Evolutionary conservation across 2,797 vertebrate species (phyloP), one percentile per base, ranked within the genome.

Genomic region (Poecile montanus): DNA sequence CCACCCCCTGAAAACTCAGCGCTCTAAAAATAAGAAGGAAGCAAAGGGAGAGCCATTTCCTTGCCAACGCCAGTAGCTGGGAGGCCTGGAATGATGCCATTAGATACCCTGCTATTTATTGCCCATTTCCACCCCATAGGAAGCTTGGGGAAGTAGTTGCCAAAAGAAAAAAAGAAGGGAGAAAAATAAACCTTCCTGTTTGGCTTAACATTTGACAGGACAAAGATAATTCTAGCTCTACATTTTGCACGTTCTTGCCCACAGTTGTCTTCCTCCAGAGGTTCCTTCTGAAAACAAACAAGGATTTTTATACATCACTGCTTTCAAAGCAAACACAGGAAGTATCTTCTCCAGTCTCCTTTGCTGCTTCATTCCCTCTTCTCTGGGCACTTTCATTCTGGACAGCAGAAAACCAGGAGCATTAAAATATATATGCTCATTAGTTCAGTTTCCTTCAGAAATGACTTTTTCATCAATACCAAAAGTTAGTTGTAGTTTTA

Each of bases 31-130:
- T 96, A 97, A 97, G 86, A 89, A 88, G 81, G 91, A 96, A 97
- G 94, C 88, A 96, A 95, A 95, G 94, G 76, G 97, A 98, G 96
- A 98, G 96, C 96, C 96, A 98, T 97, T 98, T 98, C 97, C 98
- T 98, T 97, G 97, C 98, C 98, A 98, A 95, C 85, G 80, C 97
- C 73, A 93, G 97, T 97, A 95, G 97, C 97, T 98, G 97, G 98
- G 98, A 96, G 76, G 97, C 98, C 95, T 98, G 98, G 98, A 98
- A 95, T 26, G 67, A 92, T 54, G 97, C 98, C 98, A 98, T 97
- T 94, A 98, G 98, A 98, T 98, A 98, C 97, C 98, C 98, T 97
- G 96, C 97, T 98, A 98, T 98, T 98, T 98, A 98, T 98, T 98
- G 97, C 98, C 97, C 94, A 85, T 97, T 98, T 98, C 98, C 96